Conservation (phyloP, 2,888 invertebrate genomes). For the Trisateles emortualis region DNA sequence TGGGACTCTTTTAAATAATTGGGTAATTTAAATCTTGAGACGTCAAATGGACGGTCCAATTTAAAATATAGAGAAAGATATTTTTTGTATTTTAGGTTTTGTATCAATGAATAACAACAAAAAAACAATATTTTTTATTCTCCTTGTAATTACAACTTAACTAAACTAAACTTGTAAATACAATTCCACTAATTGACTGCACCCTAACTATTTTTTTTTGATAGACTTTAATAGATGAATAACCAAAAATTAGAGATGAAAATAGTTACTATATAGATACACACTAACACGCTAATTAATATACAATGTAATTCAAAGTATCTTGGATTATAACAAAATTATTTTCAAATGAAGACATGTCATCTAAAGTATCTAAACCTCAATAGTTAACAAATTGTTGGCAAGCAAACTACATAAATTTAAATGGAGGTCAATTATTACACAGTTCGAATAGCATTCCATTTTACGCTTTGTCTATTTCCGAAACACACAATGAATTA, state of each 20-base stretch:
- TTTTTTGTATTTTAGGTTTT: slow-evolving; percentile 9
- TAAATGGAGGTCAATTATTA: slow-evolving; percentile 42
- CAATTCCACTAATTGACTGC: no score
- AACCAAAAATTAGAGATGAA: no score
- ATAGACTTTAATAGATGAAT: no score
- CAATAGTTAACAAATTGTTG: slow-evolving; percentile 26
- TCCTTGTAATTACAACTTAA: neutral
- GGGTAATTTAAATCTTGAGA: slow-evolving; percentile 52
- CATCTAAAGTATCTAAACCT: no score
- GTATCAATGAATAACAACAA: no score
- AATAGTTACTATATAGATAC: no score
- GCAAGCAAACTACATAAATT: slow-evolving; percentile 47
- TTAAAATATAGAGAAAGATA: slow-evolving; percentile 39
- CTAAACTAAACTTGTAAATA: no score
- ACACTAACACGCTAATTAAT: no score
- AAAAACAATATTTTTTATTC: neutral
- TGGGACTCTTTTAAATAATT: slow-evolving; percentile 46
- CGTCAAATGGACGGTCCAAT: slow-evolving; percentile 46
- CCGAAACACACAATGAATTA: slow-evolving; percentile 50
- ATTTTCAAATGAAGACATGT: no score
- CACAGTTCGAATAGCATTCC: slow-evolving; percentile 18
- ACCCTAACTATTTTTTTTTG: no score
- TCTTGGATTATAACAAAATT: no score
- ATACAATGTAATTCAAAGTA: no score
- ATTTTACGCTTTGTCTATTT: slow-evolving; percentile 35